phyloP scores from a whole-genome alignment of 2,113 vertebrate genomes.

The Hemibates koningsi region DNA sequence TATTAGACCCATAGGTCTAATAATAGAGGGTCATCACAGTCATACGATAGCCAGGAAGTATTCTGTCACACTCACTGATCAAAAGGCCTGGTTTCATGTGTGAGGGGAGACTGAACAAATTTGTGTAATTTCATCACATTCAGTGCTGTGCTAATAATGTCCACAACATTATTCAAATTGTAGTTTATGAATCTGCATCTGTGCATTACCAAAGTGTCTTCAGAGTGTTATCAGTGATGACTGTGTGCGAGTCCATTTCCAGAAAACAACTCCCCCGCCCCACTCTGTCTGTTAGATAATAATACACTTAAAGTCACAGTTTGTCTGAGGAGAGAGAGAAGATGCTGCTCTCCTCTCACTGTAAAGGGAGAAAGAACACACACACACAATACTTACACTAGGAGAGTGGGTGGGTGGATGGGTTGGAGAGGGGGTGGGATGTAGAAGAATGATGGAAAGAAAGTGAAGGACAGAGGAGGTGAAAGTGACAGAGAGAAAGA shows the following conservation, averaged over 20 bases:
- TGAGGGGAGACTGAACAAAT: conserved; percentile 13
- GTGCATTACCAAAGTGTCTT: conserved; percentile 2
- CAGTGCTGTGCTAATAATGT: neutral
- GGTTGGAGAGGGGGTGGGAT: neutral
- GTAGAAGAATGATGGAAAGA: neutral
- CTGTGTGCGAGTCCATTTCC: conserved; percentile 17
- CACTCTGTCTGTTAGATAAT: conserved; percentile 18
- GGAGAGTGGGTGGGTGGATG: neutral
- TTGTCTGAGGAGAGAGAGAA: neutral
- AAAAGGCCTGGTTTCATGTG: conserved; percentile 34
- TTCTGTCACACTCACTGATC: conserved; percentile 12
- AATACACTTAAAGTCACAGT: conserved; percentile 53
- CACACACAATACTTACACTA: neutral
- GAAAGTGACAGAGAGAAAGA: conserved; percentile 6
- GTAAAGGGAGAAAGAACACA: conserved; percentile 27
- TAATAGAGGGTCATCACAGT: conserved; percentile 43
- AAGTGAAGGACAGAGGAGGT: conserved; percentile 30
- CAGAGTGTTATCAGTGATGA: neutral
- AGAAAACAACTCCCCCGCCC: conserved; percentile 30
- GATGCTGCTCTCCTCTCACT: conserved; percentile 16
- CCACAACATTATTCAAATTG: neutral
- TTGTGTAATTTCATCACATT: conserved; percentile 19
- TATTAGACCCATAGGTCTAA: conserved; percentile 36
- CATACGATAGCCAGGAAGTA: conserved; percentile 62
- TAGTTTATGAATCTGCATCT: neutral